Evolutionary conservation across 2,113 vertebrate genomes (phyloP).

Genomic region (Dolichotis patagonum): DNA sequence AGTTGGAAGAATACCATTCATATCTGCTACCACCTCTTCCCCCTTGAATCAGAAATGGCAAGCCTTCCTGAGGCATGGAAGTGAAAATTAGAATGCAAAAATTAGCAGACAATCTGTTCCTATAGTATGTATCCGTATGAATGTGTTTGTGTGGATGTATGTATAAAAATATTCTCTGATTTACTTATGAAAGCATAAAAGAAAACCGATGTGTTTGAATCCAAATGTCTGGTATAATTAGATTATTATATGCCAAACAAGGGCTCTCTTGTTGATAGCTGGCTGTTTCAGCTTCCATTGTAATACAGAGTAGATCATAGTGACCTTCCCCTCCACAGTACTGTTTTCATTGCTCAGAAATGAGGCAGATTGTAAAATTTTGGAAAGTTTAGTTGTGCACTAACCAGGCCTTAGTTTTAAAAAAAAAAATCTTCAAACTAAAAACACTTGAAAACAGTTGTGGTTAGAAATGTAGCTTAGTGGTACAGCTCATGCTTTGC

Average conservation of each 20-base stretch:
- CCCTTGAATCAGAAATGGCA: conserved; percentile 68
- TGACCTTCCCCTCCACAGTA: background rate
- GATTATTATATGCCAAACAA: conserved; percentile 37
- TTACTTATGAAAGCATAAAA: conserved; percentile 51
- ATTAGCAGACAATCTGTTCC: conserved; percentile 74
- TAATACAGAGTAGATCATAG: conserved; percentile 73
- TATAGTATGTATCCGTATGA: conserved; percentile 67
- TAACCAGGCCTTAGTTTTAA: conserved; percentile 58
- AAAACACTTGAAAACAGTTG: conserved; percentile 25
- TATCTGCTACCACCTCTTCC: conserved; percentile 27
- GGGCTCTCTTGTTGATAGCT: conserved; percentile 67
- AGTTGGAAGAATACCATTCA: conserved; percentile 79
- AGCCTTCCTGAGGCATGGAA: conserved; percentile 57
- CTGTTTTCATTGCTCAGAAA: conserved; percentile 73
- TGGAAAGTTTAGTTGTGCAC: conserved; percentile 57
- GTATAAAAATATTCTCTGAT: conserved; percentile 71
- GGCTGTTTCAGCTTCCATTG: conserved; percentile 61
- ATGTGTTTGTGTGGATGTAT: conserved; percentile 76
- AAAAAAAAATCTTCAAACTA: conserved; percentile 39
- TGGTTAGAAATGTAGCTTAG: background rate
- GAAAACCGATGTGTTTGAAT: conserved; percentile 69
- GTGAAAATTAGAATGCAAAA: conserved; percentile 76
- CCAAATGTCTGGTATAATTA: conserved; percentile 68
- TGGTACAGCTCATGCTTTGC: background rate
- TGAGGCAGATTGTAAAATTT: conserved; percentile 69